Evolutionary conservation across 30 jellyfish, hydroid and myxozoan species (phyloP), one percentile per base, ranked within the genome.

Genomic region (Aurelia coerulea): DNA sequence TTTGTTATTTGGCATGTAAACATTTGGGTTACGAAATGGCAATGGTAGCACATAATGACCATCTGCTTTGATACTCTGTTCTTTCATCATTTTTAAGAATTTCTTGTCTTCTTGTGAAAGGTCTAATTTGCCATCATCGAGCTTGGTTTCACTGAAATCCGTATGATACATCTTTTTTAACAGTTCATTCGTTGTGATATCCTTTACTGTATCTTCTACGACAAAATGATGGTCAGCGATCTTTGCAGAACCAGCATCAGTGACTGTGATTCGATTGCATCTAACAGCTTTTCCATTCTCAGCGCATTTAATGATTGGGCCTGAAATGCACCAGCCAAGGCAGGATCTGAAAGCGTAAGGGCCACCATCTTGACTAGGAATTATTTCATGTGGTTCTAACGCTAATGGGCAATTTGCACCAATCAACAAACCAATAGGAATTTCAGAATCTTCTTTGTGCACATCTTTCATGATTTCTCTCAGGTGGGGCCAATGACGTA

Each of bases 31-130:
- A 59, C 74, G 75, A 77, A 76, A 87, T 62, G 90, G 96, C 54
- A 87, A 74, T 65, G 96, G 96, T 74, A 87, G 46, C 62, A 33
- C 86, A 70, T 59, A 76, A 60, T 87, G 66, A 52, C 90, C 90
- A 72, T 62, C 68, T 37, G 79, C 7, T 51, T 37, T 73, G 42
- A 32, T 50, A n/a, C 66, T 37, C 41, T 73, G 53, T 73, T 73
- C 66, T 33, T 51, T 51, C 84, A 37, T 73, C 18, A 73, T 73
- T 51, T 73, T 32, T 11, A 73, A 50, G 68, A 73, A 73, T n/a
- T 51, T 42, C 68, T 35, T 37, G 41, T 73, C 84, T 13, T 73
- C 84, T 42, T 35, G 42, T 23, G 79, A 73, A 37, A 39, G 68
- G 54, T 41, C 79, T 10, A 41, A 33, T 5, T 41, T 41, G 59